Evolutionary conservation across 2,888 invertebrate species (phyloP).

Genomic region (Ephialtes manifestator): DNA sequence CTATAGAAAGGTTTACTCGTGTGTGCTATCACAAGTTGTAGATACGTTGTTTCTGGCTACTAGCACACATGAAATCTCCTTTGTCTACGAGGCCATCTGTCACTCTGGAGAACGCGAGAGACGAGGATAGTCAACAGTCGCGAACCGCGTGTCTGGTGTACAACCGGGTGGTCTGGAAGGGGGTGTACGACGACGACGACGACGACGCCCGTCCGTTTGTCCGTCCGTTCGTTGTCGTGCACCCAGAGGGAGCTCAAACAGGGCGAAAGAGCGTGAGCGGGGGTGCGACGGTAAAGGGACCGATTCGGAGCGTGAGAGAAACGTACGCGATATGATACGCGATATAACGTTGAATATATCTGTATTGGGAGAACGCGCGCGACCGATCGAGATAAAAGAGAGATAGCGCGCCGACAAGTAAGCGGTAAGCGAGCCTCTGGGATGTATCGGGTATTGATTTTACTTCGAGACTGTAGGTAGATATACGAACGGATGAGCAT

Average conservation of each 20-base stretch:
- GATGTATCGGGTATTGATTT: slow-evolving; percentile 83
- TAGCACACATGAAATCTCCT: slow-evolving; percentile 69
- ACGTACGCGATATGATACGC: slow-evolving; percentile 46
- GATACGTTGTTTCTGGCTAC: slow-evolving; percentile 48
- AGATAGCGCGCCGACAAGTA: slow-evolving; percentile 78
- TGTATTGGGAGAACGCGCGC: slow-evolving; percentile 52
- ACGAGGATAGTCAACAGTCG: slow-evolving; percentile 49
- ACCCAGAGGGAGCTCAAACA: slow-evolving; percentile 26
- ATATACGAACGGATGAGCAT: slow-evolving; percentile 8
- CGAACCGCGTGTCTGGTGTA: slow-evolving; percentile 51
- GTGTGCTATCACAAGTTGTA: slow-evolving; percentile 71
- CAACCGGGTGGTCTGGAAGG: slow-evolving; percentile 32
- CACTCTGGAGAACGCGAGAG: slow-evolving; percentile 67
- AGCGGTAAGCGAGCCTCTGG: slow-evolving; percentile 77
- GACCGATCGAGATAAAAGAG: slow-evolving; percentile 80
- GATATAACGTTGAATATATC: neutral
- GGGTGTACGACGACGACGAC: slow-evolving; percentile 37
- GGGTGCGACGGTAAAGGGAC: slow-evolving; percentile 28
- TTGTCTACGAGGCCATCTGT: slow-evolving; percentile 83
- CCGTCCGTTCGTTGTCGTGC: slow-evolving; percentile 35
- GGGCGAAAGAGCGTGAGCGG: slow-evolving; percentile 18
- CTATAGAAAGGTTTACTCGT: slow-evolving; percentile 60
- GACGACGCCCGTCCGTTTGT: slow-evolving; percentile 35
- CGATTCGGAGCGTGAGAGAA: slow-evolving; percentile 55
- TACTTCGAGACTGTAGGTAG: slow-evolving; percentile 67